A percentile compares a stretch with the other conserved stretches of the same genome.
Evolutionary conservation across 2,797 vertebrate species (phyloP).

Genomic region (Prunella strophiata): DNA sequence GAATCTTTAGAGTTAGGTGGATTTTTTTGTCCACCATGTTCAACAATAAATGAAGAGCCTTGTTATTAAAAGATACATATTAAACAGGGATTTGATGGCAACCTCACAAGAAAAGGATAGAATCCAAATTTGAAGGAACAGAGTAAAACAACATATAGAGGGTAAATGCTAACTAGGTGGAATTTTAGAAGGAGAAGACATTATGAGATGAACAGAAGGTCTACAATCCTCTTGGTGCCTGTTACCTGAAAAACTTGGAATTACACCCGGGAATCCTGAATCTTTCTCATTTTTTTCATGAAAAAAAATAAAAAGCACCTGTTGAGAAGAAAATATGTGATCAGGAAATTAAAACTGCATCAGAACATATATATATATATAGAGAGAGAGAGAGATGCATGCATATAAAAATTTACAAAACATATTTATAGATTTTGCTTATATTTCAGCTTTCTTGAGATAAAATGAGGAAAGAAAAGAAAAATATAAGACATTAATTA

Average conservation of each 20-base stretch:
- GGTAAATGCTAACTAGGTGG: neutral
- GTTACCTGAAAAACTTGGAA: neutral
- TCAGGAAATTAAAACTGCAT: neutral
- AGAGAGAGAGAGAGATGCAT: too few species aligned
- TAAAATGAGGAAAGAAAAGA: neutral
- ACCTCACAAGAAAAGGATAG: neutral
- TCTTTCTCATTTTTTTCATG: neutral
- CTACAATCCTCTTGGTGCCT: neutral
- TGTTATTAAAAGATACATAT: neutral
- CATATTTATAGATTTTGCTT: neutral
- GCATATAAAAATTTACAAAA: neutral
- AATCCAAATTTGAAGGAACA: neutral
- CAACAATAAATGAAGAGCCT: neutral
- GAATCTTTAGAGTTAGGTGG: neutral
- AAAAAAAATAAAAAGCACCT: neutral
- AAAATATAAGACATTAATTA: neutral
- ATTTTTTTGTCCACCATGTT: neutral
- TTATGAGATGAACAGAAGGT: slow-evolving; percentile 25
- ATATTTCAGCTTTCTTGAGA: neutral
- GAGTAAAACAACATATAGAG: neutral
- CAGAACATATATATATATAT: neutral
- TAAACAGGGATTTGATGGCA: neutral
- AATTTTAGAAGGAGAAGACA: neutral
- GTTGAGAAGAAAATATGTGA: neutral
- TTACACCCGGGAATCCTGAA: neutral